phyloP scores from a whole-genome alignment of 2,888 invertebrate genomes.

The Himalopsyche anomala region DNA sequence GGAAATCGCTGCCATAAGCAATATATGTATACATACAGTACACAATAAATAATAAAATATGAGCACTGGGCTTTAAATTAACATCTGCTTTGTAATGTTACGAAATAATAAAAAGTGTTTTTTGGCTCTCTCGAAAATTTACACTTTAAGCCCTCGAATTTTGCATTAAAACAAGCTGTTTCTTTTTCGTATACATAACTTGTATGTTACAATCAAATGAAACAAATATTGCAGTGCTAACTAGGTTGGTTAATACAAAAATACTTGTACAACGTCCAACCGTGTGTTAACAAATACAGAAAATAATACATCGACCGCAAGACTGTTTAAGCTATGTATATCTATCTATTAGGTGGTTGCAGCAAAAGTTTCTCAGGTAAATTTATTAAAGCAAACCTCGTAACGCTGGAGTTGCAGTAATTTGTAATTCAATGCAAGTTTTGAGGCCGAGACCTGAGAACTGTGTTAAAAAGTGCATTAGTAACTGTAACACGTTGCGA shows the following conservation, averaged over 20 bases:
- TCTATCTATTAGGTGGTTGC: background rate
- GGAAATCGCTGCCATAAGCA: too few relatives aligned
- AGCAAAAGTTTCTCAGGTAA: conserved; percentile 11
- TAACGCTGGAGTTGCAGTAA: conserved; percentile 7
- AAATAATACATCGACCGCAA: background rate
- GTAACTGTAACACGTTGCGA: background rate
- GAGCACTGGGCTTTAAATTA: too few relatives aligned
- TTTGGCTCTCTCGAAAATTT: too few relatives aligned
- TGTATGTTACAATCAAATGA: too few relatives aligned
- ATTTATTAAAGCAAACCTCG: conserved; percentile 25
- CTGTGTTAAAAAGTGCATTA: background rate
- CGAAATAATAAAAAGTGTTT: too few relatives aligned
- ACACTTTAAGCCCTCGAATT: too few relatives aligned
- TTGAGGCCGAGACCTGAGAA: conserved; percentile 9
- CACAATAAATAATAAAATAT: too few relatives aligned
- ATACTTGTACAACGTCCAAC: background rate
- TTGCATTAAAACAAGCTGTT: too few relatives aligned
- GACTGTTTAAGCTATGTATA: background rate
- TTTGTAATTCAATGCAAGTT: conserved; percentile 34
- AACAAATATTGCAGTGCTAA: too few relatives aligned
- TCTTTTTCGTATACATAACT: too few relatives aligned
- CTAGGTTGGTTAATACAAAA: background rate
- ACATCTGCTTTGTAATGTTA: too few relatives aligned
- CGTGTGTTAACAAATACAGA: background rate
- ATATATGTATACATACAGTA: too few relatives aligned